Conservation (phyloP, 2,797 vertebrate genomes). For the Falco rusticolus region DNA sequence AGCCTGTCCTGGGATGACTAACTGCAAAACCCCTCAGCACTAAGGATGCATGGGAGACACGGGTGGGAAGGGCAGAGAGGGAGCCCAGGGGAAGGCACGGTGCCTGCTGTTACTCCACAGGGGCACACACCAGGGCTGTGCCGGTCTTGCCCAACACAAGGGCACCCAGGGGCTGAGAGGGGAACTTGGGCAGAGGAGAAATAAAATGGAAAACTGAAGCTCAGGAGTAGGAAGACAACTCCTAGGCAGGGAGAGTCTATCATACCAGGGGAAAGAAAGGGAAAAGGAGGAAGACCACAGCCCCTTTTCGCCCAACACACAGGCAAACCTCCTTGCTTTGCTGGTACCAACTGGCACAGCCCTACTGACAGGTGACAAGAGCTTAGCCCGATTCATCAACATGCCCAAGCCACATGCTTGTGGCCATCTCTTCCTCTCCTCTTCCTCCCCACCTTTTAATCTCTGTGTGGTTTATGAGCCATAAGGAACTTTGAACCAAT, state of each 20-base stretch:
- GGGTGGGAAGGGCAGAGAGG: neutral
- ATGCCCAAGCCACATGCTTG: neutral
- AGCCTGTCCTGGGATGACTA: neutral
- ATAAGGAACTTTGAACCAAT: neutral
- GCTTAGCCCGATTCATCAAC: neutral
- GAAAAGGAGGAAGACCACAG: neutral
- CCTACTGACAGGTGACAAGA: neutral
- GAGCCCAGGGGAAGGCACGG: fast-evolving
- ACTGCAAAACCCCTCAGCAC: neutral
- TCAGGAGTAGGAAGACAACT: neutral
- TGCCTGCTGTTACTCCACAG: neutral
- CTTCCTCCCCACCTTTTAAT: neutral
- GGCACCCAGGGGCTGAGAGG: neutral
- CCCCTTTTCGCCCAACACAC: neutral
- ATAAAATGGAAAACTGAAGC: neutral
- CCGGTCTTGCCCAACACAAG: neutral
- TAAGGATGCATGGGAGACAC: neutral
- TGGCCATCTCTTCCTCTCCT: neutral
- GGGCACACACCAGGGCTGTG: neutral
- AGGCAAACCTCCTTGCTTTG: neutral
- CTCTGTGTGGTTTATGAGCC: neutral
- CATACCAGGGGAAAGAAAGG: neutral
- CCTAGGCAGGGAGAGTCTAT: neutral
- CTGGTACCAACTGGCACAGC: neutral
- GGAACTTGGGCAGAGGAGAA: neutral